Evolutionary conservation across 2,888 invertebrate genomes (phyloP).

Genomic region (Machimus atricapillus): DNA sequence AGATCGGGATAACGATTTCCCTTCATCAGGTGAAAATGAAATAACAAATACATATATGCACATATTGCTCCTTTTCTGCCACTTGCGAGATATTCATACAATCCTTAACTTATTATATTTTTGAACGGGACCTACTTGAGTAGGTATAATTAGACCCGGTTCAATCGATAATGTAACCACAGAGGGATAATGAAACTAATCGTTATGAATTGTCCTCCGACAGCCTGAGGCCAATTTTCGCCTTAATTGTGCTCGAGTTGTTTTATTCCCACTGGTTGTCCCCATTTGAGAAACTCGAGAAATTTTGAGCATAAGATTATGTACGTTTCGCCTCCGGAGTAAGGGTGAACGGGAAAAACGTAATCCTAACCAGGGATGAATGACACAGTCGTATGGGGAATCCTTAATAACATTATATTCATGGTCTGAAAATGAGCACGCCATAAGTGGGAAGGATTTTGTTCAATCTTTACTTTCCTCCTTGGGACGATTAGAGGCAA

Average conservation of each 20-base stretch:
- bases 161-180: not conserved
- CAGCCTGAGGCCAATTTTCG: not conserved
- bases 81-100: not conserved
- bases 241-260: conserved; percentile 15
- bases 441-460: not conserved
- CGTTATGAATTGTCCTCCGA: not conserved
- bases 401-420: not conserved
- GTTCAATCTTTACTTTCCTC: not conserved
- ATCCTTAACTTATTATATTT: not conserved
- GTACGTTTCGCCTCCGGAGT: not conserved
- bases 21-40: too few species aligned
- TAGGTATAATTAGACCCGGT: not conserved
- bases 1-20: too few species aligned
- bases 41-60: too few species aligned
- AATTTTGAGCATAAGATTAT: not conserved
- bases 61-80: not conserved
- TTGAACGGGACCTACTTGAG: not conserved
- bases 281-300: not conserved
- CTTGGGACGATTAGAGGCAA: not conserved
- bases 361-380: not conserved
- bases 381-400: not conserved
- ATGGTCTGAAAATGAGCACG: not conserved
- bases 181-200: not conserved
- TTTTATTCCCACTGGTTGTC: not conserved
- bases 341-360: not conserved